Conservation (phyloP, 53 echinoderm and acorn worm species). For the Zoroaster sp. region DNA sequence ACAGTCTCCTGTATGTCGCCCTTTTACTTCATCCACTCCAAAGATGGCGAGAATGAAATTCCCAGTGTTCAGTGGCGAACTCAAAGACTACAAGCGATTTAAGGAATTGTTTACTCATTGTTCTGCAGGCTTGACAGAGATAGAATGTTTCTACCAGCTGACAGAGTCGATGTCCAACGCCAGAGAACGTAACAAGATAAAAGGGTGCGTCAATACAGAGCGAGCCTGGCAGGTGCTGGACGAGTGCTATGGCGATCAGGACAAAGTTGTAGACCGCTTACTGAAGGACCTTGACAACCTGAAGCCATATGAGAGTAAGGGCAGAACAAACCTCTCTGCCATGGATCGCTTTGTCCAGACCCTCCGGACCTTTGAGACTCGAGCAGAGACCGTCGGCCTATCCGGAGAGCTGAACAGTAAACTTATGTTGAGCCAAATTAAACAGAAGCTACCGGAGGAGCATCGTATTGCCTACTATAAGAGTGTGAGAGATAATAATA, state of each 20-base stretch:
- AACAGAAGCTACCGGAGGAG: constrained; percentile 81
- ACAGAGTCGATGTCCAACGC: constrained; percentile 69
- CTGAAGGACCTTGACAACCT: constrained; percentile 68
- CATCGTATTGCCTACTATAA: constrained; percentile 82
- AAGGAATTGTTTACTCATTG: constrained; percentile 57
- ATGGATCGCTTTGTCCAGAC: constrained; percentile 74
- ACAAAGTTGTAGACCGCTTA: constrained; percentile 73
- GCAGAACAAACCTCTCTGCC: constrained; percentile 64
- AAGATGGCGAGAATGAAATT: constrained; percentile 77
- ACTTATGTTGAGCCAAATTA: constrained; percentile 82
- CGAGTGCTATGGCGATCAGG: constrained; percentile 70
- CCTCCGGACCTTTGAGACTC: constrained; percentile 72
- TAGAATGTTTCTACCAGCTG: constrained; percentile 79
- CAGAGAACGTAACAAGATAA: constrained; percentile 63
- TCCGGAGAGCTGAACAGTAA: constrained; percentile 78
- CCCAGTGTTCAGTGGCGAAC: constrained; percentile 69
- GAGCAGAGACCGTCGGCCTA: constrained; percentile 72
- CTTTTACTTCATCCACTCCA: not conserved
- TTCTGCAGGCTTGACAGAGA: constrained; percentile 63
- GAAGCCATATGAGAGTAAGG: constrained; percentile 69
- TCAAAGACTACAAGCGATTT: constrained; percentile 67
- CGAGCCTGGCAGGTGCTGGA: constrained; percentile 78
- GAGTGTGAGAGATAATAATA: constrained; percentile 71
- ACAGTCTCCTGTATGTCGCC: not conserved
- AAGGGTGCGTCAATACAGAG: constrained; percentile 56